Conservation (phyloP, 2,888 invertebrate species). For the Xestia sexstrigata region DNA sequence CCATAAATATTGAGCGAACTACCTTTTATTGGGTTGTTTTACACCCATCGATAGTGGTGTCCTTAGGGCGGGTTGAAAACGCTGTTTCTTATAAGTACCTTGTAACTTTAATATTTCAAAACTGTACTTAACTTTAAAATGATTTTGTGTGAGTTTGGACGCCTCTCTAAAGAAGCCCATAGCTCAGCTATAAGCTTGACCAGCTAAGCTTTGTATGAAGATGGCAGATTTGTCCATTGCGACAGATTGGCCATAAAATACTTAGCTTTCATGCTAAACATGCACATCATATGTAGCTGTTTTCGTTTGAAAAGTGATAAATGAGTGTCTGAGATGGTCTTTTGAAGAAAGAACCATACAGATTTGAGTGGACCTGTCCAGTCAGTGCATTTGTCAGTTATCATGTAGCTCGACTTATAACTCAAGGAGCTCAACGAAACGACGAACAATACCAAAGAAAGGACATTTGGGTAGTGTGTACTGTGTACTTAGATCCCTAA, state of each 20-base stretch:
- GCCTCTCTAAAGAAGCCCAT: not conserved
- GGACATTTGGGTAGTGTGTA: not conserved
- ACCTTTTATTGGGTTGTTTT: constrained; percentile 24
- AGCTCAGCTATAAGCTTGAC: not conserved
- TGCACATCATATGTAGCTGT: not conserved
- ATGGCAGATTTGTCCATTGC: not conserved
- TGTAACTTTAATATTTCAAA: not conserved
- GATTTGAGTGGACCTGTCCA: too few relatives aligned
- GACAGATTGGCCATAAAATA: too few relatives aligned
- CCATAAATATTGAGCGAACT: constrained; percentile 36
- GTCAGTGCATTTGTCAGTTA: too few relatives aligned
- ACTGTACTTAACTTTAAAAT: not conserved
- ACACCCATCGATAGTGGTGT: not conserved
- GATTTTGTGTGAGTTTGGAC: not conserved
- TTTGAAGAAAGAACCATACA: too few relatives aligned
- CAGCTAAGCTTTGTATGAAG: not conserved
- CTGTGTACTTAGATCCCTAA: not conserved
- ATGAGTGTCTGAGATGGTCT: too few relatives aligned
- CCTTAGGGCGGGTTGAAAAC: not conserved
- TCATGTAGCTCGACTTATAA: too few relatives aligned
- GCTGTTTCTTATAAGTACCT: constrained; percentile 3
- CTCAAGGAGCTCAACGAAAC: too few relatives aligned
- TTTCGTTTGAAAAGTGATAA: not conserved
- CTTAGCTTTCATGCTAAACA: not conserved
- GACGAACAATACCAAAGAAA: too few relatives aligned